Conservation (phyloP, 2,888 invertebrate species). For the Noctua comes region DNA sequence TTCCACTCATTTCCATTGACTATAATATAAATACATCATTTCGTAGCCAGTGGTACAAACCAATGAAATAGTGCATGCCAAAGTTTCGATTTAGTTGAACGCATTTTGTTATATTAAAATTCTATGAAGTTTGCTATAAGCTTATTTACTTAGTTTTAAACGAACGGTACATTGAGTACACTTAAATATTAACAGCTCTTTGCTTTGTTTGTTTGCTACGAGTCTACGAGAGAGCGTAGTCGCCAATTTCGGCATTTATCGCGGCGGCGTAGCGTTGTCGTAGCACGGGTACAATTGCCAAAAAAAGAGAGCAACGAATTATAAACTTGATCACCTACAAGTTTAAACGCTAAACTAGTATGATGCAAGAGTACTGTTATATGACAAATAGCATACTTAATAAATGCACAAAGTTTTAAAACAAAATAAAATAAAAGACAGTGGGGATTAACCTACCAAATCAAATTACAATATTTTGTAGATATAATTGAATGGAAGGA, state of each 20-base stretch:
- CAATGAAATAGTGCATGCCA: background rate
- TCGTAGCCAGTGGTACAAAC: background rate
- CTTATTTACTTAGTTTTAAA: conserved; percentile 9
- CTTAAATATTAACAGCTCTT: background rate
- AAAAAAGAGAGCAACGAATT: background rate
- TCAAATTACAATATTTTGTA: conserved; percentile 51
- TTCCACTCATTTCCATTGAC: conserved; percentile 8
- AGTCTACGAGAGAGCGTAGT: conserved; percentile 36
- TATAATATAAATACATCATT: conserved; percentile 15
- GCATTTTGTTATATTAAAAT: background rate
- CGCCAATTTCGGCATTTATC: conserved; percentile 4
- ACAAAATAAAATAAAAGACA: background rate
- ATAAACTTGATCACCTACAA: conserved; percentile 3
- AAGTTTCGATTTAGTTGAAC: background rate
- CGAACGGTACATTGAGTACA: background rate
- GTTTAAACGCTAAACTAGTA: background rate
- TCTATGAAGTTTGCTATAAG: background rate
- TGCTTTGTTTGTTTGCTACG: conserved; percentile 38
- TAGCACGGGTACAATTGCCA: conserved; percentile 27
- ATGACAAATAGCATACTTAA: background rate
- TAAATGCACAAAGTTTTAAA: background rate
- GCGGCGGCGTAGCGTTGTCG: conserved; percentile 27
- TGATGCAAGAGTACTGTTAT: conserved; percentile 13
- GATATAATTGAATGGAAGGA: conserved; percentile 64
- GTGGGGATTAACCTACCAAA: conserved; percentile 42